A percentile compares a stretch with the other conserved stretches of the same genome.
Conservation (phyloP, 1,140 invertebrate species). For the Drosophila kikkawai region DNA sequence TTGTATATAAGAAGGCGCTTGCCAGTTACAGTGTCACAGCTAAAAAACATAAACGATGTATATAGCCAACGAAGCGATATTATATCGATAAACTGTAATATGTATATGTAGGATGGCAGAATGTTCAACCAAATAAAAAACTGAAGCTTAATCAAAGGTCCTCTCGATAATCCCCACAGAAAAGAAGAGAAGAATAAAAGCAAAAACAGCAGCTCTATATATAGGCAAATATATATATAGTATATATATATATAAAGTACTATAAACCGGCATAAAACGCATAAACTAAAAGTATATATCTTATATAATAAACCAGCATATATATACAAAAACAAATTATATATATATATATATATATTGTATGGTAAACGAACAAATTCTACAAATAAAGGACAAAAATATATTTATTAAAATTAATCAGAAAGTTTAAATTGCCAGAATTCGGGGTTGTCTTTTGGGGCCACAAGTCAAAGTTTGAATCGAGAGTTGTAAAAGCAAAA, state of each 20-base stretch:
- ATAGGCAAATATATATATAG: constrained; percentile 13
- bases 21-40: constrained; percentile 1
- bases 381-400: constrained; percentile 83
- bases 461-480: constrained; percentile 60
- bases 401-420: constrained; percentile 78
- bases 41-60: constrained; percentile 25
- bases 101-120: constrained; percentile 32
- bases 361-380: constrained; percentile 62
- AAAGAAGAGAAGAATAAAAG: too few relatives aligned
- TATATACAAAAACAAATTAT: constrained; percentile 48
- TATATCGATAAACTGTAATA: constrained; percentile 42
- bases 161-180: constrained; percentile 35
- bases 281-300: constrained; percentile 42
- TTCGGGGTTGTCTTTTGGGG: not conserved
- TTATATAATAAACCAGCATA: constrained; percentile 54
- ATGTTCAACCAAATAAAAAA: constrained; percentile 13
- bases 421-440: constrained; percentile 39
- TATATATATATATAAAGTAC: constrained; percentile 33
- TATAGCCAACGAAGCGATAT: constrained; percentile 25
- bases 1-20: constrained; percentile 31
- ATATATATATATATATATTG: constrained; percentile 28
- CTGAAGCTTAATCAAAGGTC: constrained; percentile 54
- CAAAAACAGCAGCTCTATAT: constrained; percentile 21
- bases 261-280: constrained; percentile 41
- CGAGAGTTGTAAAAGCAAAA: constrained; percentile 32